Evolutionary conservation across 2,113 vertebrate species (phyloP).

Genomic region (Hippocampus guttulatus): DNA sequence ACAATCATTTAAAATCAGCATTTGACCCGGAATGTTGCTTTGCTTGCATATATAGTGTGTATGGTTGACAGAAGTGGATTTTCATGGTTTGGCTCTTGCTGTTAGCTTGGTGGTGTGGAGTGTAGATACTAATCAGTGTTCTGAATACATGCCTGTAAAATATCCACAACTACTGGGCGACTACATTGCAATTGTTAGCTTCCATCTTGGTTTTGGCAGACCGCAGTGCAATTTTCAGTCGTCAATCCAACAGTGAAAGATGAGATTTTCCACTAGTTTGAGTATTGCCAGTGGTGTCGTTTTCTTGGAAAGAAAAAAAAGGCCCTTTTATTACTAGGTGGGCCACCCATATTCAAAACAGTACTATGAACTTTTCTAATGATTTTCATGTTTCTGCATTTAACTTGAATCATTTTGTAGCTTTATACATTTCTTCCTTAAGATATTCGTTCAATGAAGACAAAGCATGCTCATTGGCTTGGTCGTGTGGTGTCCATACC

Average conservation of each 20-base stretch:
- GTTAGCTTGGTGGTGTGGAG: not conserved
- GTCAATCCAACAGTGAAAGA: not conserved
- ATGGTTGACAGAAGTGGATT: not conserved
- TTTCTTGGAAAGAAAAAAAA: not conserved
- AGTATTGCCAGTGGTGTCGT: not conserved
- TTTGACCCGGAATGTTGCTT: not conserved
- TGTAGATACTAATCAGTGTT: not conserved
- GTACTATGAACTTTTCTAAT: not conserved
- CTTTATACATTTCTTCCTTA: too few species aligned
- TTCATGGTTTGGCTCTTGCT: not conserved
- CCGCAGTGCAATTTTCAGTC: not conserved
- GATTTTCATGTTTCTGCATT: not conserved
- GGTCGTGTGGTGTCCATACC: too few species aligned
- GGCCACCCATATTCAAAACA: not conserved
- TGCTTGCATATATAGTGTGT: not conserved
- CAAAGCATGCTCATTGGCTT: too few species aligned
- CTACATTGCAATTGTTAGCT: not conserved
- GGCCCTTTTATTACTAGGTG: not conserved
- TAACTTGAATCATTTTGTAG: too few species aligned
- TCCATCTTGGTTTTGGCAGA: constrained; percentile 1
- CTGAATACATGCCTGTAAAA: not conserved
- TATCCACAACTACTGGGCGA: not conserved
- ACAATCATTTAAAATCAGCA: not conserved
- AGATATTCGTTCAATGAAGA: too few species aligned
- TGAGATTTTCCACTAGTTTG: constrained; percentile 1